Evolutionary conservation across 2,797 vertebrate species (phyloP).

Genomic region (Acipenser transmontanus): DNA sequence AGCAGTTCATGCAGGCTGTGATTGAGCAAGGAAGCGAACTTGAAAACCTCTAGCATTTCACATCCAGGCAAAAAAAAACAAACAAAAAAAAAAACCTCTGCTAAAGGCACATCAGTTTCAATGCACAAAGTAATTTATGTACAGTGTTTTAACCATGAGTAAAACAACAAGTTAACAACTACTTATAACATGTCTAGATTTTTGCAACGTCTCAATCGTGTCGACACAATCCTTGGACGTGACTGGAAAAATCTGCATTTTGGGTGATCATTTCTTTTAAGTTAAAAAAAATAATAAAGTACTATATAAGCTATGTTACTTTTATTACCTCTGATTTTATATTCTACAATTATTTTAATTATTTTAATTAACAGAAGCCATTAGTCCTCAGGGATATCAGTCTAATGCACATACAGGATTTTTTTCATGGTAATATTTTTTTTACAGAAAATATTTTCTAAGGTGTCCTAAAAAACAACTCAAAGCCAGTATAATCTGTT

Average conservation of each 20-base stretch:
- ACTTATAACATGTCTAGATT: no score
- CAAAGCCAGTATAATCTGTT: constrained; percentile 12
- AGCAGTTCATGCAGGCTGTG: constrained; percentile 58
- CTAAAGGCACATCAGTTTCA: constrained; percentile 39
- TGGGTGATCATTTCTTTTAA: neutral
- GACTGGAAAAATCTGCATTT: no score
- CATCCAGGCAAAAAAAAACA: constrained; percentile 1
- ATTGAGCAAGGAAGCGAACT: constrained; percentile 74
- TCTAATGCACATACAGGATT: constrained; percentile 14
- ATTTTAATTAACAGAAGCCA: constrained; percentile 36
- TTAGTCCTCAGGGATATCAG: constrained; percentile 59
- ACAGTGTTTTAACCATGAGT: no score
- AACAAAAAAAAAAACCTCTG: constrained; percentile 20
- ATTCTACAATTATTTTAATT: neutral
- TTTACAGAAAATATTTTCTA: constrained; percentile 12
- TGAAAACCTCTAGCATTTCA: constrained; percentile 46
- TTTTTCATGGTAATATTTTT: neutral
- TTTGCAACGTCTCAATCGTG: no score
- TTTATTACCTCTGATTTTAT: neutral
- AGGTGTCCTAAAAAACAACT: constrained; percentile 10
- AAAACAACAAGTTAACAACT: no score
- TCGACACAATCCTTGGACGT: no score
- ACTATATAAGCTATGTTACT: neutral
- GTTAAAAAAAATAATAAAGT: neutral
- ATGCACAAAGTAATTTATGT: constrained; percentile 11